phyloP scores from a whole-genome alignment of 2,888 invertebrate species.

The Spodoptera littoralis region DNA sequence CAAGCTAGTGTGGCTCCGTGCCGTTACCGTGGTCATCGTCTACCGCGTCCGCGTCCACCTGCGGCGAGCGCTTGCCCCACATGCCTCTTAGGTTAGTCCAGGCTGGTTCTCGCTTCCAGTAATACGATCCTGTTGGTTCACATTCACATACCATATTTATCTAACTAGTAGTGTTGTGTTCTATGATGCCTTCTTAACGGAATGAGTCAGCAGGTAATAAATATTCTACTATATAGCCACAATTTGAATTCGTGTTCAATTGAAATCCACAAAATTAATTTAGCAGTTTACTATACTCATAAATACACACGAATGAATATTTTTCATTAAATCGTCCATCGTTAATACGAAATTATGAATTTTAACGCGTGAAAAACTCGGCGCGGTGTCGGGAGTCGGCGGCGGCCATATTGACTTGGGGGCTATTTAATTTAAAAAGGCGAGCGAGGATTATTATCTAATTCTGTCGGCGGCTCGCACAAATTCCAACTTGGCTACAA shows the following conservation, averaged over 20 bases:
- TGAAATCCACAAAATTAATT: slow-evolving; percentile 38
- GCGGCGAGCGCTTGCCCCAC: slow-evolving; percentile 92
- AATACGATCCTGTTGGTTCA: slow-evolving; percentile 89
- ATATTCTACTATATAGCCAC: too few species aligned
- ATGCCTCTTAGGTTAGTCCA: slow-evolving; percentile 94
- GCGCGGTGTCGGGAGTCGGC: slow-evolving; percentile 25
- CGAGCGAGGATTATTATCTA: slow-evolving; percentile 68
- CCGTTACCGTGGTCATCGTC: slow-evolving; percentile 78
- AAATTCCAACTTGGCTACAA: slow-evolving; percentile 59
- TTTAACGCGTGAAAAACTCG: slow-evolving; percentile 58
- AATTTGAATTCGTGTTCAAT: slow-evolving; percentile 2
- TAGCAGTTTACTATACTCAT: slow-evolving; percentile 3
- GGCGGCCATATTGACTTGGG: slow-evolving; percentile 62
- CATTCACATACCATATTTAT: slow-evolving; percentile 44
- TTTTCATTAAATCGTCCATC: slow-evolving; percentile 64
- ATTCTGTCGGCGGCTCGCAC: slow-evolving; percentile 61
- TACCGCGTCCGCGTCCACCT: slow-evolving; percentile 62
- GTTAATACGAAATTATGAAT: slow-evolving; percentile 64
- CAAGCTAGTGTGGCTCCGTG: slow-evolving; percentile 38
- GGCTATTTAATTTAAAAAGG: slow-evolving; percentile 70
- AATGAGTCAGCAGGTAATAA: too few species aligned
- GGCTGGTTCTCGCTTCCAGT: slow-evolving; percentile 93
- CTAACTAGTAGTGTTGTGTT: background rate
- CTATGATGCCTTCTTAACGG: background rate
- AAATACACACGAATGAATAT: slow-evolving; percentile 43